Evolutionary conservation across 1,140 invertebrate species (phyloP), one percentile per base, ranked within the genome.

Genomic region (Ditylenchus dipsaci): DNA sequence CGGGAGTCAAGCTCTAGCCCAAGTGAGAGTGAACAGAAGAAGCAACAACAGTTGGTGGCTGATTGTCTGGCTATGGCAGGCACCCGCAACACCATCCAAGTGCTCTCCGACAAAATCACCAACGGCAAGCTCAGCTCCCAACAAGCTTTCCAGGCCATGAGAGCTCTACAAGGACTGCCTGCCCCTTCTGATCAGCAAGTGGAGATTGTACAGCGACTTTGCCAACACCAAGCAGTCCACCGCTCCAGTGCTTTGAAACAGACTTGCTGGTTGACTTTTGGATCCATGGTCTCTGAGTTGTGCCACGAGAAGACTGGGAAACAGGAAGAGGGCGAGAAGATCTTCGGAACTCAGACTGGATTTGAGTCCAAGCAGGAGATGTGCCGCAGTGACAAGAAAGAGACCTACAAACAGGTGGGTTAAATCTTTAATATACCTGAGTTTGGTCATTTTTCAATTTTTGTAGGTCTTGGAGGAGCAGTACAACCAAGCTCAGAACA

Each of bases 51-150:
- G 13, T 21, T 76, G 21, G 68, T 78, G 58, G 43, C 63, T n/a
- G 70, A 78, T 60, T 63, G 58, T 21, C 30, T 78, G 38, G 75
- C 74, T 17, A 56, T 74, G 17, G 71, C 64, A 33, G 75, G 75
- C n/a, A 71, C 75, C 19, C 45, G 49, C 9, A 77, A 78, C 53
- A 56, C 67, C 23, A 42, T 75, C 5, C n/a, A 78, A 19, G 45
- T 23, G 13, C 42, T 79, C 15, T 47, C 38, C 29, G 62, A 79
- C 13, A 64, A 63, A 21, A 76, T 72, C 27, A 64, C 47, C 33
- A 69, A 68, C 11, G 60, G 45, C 23, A 60, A 67, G 11, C 38
- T 63, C 49, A 30, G n/a, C 7, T n/a, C 43, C 23, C n/a, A 26
- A 42, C 1, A 68, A 38, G 63, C 78, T 19, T 72, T 62, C 8